phyloP scores from a whole-genome alignment of 1,140 invertebrate genomes.

The Microplitis mediator region DNA sequence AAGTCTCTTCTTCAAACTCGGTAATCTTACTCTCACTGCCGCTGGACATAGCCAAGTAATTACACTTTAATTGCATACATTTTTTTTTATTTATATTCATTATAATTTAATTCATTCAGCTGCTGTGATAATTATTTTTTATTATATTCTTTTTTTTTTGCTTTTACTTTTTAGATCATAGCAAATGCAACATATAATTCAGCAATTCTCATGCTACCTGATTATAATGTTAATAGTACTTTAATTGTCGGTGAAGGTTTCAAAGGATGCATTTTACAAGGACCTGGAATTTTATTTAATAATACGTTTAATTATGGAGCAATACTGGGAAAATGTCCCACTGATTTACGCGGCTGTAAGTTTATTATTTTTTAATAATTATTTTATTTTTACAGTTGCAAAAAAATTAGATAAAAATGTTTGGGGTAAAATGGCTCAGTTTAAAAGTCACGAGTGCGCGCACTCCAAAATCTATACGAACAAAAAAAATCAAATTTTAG shows the following conservation, averaged over 20 bases:
- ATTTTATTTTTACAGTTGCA: background rate
- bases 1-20: constrained; percentile 70
- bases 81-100: background rate
- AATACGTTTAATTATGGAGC: constrained; percentile 70
- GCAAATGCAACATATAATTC: constrained; percentile 80
- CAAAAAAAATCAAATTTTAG: too few relatives aligned
- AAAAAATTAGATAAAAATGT: too few relatives aligned
- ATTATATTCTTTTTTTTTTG: constrained; percentile 2
- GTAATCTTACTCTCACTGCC: constrained; percentile 69
- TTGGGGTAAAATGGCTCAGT: too few relatives aligned
- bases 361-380: background rate
- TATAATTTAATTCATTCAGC: constrained; percentile 16
- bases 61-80: background rate
- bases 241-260: constrained; percentile 80
- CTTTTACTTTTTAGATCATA: constrained; percentile 63
- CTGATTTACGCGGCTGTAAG: constrained; percentile 74
- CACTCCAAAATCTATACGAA: too few relatives aligned
- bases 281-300: constrained; percentile 80
- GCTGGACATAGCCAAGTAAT: constrained; percentile 63
- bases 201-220: constrained; percentile 73
- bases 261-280: constrained; percentile 82
- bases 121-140: background rate
- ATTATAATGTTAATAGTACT: constrained; percentile 66
- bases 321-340: constrained; percentile 75
- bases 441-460: too few relatives aligned